These are phyloP conservation scores for Loripinus fragilis DNA, from an alignment of 2,888 invertebrate species.

Conservation along the genomic window DNA sequence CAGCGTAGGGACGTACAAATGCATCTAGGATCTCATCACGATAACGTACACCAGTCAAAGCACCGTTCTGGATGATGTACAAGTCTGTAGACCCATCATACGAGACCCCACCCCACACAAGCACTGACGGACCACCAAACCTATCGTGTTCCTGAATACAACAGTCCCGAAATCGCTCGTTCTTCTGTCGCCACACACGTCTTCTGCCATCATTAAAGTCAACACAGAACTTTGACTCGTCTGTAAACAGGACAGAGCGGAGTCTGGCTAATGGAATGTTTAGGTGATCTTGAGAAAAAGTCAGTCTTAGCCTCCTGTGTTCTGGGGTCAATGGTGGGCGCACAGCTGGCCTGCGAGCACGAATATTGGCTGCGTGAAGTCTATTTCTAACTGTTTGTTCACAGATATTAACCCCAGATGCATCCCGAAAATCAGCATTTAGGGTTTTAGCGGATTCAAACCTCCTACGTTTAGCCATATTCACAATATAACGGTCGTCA, in stretches of 20 bases:
- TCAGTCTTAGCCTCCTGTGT: neutral
- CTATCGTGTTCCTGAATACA: too few relatives aligned
- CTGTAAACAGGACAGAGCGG: neutral
- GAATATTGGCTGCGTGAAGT: slow-evolving; percentile 13
- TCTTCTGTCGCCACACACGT: slow-evolving; percentile 8
- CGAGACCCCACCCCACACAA: slow-evolving; percentile 41
- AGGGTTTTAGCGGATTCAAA: neutral
- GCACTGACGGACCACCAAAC: slow-evolving; percentile 36
- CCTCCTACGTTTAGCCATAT: neutral
- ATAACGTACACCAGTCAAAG: slow-evolving; percentile 39
- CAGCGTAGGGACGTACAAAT: slow-evolving; percentile 32
- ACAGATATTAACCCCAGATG: neutral
- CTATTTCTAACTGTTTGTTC: slow-evolving; percentile 14
- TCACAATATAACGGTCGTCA: neutral
- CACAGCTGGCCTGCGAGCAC: neutral
- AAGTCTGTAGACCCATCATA: slow-evolving; percentile 36
- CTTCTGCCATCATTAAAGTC: neutral
- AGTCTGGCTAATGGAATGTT: neutral
- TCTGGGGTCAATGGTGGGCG: slow-evolving; percentile 6
- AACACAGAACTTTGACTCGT: slow-evolving; percentile 3
- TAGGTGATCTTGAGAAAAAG: slow-evolving; percentile 3
- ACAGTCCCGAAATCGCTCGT: slow-evolving; percentile 15
- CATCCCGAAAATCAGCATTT: neutral
- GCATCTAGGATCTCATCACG: slow-evolving; percentile 36
- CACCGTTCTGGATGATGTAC: slow-evolving; percentile 32